Base-by-base conservation (phyloP, 2,888 invertebrate species). In the Ormyrus labotus region DNA sequence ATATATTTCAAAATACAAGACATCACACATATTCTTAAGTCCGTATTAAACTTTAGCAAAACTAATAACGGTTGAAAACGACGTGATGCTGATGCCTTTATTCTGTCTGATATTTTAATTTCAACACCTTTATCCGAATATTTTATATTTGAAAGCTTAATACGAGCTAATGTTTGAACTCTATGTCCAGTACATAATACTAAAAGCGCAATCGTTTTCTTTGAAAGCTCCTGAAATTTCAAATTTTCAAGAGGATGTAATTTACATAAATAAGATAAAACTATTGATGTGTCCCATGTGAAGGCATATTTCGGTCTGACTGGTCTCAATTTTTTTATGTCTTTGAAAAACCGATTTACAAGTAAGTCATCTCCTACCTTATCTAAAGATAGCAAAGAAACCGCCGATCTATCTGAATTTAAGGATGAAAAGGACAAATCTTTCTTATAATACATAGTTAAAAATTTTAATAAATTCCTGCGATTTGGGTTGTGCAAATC, bases 401-500 rank as follows among this genome's bases (percentile, higher is more conserved):
- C n/a, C n/a, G n/a, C n/a, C n/a, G n/a, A n/a, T n/a, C n/a, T n/a
- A n/a, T n/a, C n/a, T n/a, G n/a, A n/a, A n/a, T n/a, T n/a, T n/a
- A n/a, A n/a, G n/a, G n/a, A n/a, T n/a, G n/a, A n/a, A n/a, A n/a
- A n/a, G n/a, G n/a, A n/a, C n/a, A n/a, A n/a, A n/a, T n/a, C n/a
- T n/a, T n/a, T n/a, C n/a, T n/a, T n/a, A n/a, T n/a, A n/a, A n/a
- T n/a, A n/a, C n/a, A n/a, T n/a, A n/a, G n/a, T n/a, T 7, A 57
- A 11, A 4, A 34, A 0, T 34, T 50, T 10, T 61, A 73, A 57
- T 6, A 73, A 13, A 47, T 51, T 7, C 5, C 13, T 11, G 57
- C 6, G 78, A 83, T 6, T 78, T 74, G 8, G 77, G 69, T 57
- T 86, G 86, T 77, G n/a, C n/a, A n/a, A n/a, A n/a, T n/a, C n/a